Conservation (phyloP, 2,888 invertebrate species). For the Oligia fasciuncula region DNA sequence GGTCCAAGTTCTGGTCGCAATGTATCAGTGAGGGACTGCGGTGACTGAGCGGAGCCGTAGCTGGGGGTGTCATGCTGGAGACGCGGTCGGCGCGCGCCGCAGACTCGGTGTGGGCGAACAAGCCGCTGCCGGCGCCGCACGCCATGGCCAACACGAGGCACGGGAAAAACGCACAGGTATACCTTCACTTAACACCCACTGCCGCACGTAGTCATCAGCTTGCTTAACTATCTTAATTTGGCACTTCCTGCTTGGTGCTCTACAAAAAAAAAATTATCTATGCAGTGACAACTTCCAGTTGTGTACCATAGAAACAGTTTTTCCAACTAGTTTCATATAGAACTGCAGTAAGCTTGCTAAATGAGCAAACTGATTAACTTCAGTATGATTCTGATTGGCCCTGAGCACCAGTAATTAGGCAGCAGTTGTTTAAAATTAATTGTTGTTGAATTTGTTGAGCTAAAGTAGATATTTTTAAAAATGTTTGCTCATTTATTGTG, state of each 20-base stretch:
- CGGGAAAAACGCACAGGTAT: constrained; percentile 93
- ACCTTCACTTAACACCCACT: constrained; percentile 63
- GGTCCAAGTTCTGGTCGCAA: constrained; percentile 69
- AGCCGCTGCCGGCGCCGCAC: constrained; percentile 90
- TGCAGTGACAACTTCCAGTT: constrained; percentile 11
- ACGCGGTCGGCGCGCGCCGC: constrained; percentile 94
- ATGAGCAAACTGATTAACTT: neutral
- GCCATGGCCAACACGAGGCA: constrained; percentile 89
- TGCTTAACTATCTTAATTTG: constrained; percentile 52
- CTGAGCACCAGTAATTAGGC: constrained; percentile 28
- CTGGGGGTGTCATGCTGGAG: constrained; percentile 92
- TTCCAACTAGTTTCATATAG: constrained; percentile 26
- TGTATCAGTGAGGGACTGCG: constrained; percentile 82
- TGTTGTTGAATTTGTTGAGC: constrained; percentile 30
- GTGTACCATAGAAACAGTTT: neutral
- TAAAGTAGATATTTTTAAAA: constrained; percentile 15
- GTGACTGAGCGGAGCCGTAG: constrained; percentile 74
- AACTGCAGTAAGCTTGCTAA: constrained; percentile 16
- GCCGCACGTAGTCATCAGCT: constrained; percentile 38
- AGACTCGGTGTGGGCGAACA: constrained; percentile 92
- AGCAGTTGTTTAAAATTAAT: constrained; percentile 33
- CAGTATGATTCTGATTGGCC: constrained; percentile 44
- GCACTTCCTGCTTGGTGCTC: constrained; percentile 56
- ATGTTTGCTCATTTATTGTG: constrained; percentile 31
- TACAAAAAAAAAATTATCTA: constrained; percentile 15